A percentile compares a stretch with the other conserved stretches of the same genome.
Conservation (phyloP, 2,797 vertebrate species). For the Cryptoprocta ferox region DNA sequence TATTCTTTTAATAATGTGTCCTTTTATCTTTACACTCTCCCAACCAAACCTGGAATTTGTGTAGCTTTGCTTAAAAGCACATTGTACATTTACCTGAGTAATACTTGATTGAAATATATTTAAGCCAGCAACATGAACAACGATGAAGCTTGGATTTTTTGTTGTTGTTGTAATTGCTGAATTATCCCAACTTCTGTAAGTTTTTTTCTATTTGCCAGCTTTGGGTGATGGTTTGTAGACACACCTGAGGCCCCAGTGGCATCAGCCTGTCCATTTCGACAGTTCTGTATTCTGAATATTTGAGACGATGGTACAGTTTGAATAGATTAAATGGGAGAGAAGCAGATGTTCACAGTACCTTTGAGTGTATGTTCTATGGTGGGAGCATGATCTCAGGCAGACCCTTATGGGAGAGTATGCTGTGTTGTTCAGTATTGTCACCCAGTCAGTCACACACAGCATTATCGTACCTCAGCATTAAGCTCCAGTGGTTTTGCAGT, state of each 20-base stretch:
- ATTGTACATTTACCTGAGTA: not conserved
- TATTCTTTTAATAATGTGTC: not conserved
- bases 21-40: constrained; percentile 22
- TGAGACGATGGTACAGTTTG: constrained; percentile 76
- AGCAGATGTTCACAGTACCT: constrained; percentile 72
- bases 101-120: constrained; percentile 64
- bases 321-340: constrained; percentile 77
- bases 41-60: not conserved
- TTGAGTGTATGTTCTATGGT: constrained; percentile 25
- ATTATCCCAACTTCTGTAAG: constrained; percentile 41
- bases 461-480: not conserved
- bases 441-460: not conserved
- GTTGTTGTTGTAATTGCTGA: constrained; percentile 72
- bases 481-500: not conserved
- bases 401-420: not conserved
- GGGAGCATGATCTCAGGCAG: constrained; percentile 61
- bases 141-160: constrained; percentile 39
- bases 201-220: not conserved
- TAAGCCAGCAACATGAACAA: constrained; percentile 69
- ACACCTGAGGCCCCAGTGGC: constrained; percentile 59
- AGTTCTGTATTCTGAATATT: constrained; percentile 72
- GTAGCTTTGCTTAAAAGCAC: constrained; percentile 10
- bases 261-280: constrained; percentile 77
- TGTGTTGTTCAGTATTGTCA: not conserved
- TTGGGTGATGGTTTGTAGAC: constrained; percentile 77